Base-by-base conservation (phyloP, 2,888 invertebrate genomes). In the Pyralis farinalis region DNA sequence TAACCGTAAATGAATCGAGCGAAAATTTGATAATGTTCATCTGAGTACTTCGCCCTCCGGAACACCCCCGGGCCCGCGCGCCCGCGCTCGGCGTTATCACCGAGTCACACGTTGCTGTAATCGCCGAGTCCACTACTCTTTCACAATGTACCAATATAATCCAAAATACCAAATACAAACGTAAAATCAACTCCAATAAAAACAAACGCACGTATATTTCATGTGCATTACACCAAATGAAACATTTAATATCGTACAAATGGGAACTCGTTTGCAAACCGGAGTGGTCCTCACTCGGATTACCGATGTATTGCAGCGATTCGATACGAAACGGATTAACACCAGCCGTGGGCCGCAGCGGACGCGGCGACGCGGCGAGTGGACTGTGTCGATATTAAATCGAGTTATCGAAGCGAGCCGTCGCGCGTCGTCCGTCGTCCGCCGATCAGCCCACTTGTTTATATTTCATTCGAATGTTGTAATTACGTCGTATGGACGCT, bases 401-500 rank as follows among this genome's bases (percentile, higher is more conserved):
- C 10, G 11, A 32, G n/a, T 34, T 34, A 10, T 34, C 21, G 33
- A 34, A 9, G 20, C 33, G 21, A 34, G 16, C 10, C 16, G n/a
- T n/a, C n/a, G n/a, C n/a, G n/a, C n/a, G n/a, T n/a, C n/a, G n/a
- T n/a, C 8, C 16, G 21, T 28, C 33, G 28, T 32, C 32, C 33
- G 34, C 11, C 10, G 21, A 28, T 9, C 7, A 8, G 7, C 22
- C 34, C 20, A 27, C 39, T 34, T 45, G 40, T 49, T 47, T 42
- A 43, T 43, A 31, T 46, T 44, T 42, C 46, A 44, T 41, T 46
- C 31, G 30, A 49, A 44, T 37, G 44, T 33, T 46, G 43, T 46
- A 49, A 49, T 49, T 47, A 45, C 39, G 29, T 8, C 20, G 37
- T 27, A 25, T 8, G 36, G 42, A 46, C 40, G 44, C 43, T 34